A percentile compares a stretch with the other conserved stretches of the same genome.
Evolutionary conservation across 2,888 invertebrate genomes (phyloP).

Genomic region (Cephus rjabovi): DNA sequence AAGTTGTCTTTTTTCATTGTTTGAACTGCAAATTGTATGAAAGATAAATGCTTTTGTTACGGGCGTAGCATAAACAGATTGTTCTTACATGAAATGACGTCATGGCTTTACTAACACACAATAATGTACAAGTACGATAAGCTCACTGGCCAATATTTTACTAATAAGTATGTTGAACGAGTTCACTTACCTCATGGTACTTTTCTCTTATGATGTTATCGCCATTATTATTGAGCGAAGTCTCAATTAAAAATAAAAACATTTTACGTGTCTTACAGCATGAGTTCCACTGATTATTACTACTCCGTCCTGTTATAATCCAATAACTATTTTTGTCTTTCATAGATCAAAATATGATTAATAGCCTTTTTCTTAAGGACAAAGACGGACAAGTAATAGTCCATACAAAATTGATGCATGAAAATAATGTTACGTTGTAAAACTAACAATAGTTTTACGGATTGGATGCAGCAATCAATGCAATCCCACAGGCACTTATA

Average conservation of each 20-base stretch:
- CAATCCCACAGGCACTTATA: not conserved
- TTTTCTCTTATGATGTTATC: not conserved
- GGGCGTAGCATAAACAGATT: not conserved
- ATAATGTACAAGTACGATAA: not conserved
- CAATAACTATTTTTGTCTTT: not conserved
- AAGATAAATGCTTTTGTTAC: not conserved
- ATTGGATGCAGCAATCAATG: not conserved
- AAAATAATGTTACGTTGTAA: not conserved
- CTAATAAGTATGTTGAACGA: constrained; percentile 6
- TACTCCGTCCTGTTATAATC: not conserved
- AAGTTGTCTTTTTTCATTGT: not conserved
- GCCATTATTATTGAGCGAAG: not conserved
- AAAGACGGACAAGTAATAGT: not conserved
- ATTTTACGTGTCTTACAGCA: not conserved
- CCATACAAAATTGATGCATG: not conserved
- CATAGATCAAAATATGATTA: not conserved
- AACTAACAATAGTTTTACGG: not conserved
- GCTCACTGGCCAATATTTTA: not conserved
- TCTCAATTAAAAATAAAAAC: not conserved
- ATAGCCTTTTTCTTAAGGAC: not conserved
- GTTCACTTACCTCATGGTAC: not conserved
- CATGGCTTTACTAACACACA: not conserved
- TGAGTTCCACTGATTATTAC: not conserved
- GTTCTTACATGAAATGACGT: not conserved
- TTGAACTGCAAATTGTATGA: not conserved